Evolutionary conservation across 1,140 invertebrate species (phyloP).

Genomic region (Aphis gossypii): DNA sequence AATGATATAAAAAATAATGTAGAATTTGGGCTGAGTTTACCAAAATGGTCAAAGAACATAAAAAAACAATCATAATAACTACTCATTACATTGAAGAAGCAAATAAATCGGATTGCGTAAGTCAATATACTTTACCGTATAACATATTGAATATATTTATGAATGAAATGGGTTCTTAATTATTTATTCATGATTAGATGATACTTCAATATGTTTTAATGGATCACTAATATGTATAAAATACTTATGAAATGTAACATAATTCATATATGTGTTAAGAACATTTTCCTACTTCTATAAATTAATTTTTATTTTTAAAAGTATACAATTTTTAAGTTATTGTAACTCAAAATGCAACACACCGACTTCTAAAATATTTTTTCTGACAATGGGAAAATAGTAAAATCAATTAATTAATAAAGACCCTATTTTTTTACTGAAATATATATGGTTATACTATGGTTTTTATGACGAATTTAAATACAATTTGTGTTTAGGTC

Average conservation of each 20-base stretch:
- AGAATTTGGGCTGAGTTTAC: constrained; percentile 90
- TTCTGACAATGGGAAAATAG: not conserved
- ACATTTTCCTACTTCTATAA: not conserved
- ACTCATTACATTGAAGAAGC: constrained; percentile 96
- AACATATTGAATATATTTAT: too few species aligned
- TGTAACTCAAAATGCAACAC: not conserved
- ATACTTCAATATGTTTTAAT: not conserved
- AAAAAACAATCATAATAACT: constrained; percentile 83
- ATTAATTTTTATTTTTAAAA: not conserved
- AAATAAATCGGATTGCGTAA: constrained; percentile 73
- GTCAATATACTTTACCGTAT: constrained; percentile 63
- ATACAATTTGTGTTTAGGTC: constrained; percentile 63
- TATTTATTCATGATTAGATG: too few species aligned
- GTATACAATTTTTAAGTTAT: not conserved
- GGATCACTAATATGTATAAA: not conserved
- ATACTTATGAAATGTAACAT: not conserved
- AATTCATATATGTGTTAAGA: not conserved
- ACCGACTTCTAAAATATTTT: not conserved
- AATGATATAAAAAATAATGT: constrained; percentile 34
- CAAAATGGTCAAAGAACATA: constrained; percentile 73
- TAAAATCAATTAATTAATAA: not conserved
- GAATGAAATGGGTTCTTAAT: too few species aligned
- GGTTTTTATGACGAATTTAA: not conserved
- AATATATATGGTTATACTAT: not conserved
- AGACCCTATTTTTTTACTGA: too few species aligned